Evolutionary conservation across 2,797 vertebrate species (phyloP).

Genomic region (Anomalospiza imberbis): DNA sequence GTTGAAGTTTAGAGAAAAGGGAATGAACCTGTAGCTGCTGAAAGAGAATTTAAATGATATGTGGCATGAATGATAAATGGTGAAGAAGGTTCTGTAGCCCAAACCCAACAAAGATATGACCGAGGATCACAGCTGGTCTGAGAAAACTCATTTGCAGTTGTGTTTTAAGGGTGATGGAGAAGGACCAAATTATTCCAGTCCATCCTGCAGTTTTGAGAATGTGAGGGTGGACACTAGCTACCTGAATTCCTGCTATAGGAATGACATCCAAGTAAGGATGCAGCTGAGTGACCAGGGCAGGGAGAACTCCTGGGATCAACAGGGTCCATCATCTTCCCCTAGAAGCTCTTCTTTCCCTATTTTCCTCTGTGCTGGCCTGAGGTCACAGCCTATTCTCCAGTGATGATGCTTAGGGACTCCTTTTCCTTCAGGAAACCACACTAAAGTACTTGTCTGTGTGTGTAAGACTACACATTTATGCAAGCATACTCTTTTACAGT

Average conservation of each 20-base stretch:
- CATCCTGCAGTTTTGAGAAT: not conserved
- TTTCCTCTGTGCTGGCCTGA: not conserved
- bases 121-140: not conserved
- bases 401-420: not conserved
- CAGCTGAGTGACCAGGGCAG: not conserved
- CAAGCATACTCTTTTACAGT: not conserved
- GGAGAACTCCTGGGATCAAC: not conserved
- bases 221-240: not conserved
- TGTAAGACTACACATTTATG: not conserved
- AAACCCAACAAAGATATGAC: not conserved
- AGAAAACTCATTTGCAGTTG: not conserved
- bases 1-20: conserved; percentile 3
- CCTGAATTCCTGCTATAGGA: not conserved
- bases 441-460: not conserved
- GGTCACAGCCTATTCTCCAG: not conserved
- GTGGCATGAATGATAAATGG: not conserved
- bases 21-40: not conserved
- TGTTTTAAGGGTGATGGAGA: not conserved
- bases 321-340: not conserved
- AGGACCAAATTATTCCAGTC: not conserved
- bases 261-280: not conserved
- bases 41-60: not conserved
- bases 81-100: not conserved
- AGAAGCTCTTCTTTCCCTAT: not conserved
- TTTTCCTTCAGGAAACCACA: not conserved